phyloP scores from a whole-genome alignment of 1,140 invertebrate genomes.

The Oryzaephilus surinamensis region DNA sequence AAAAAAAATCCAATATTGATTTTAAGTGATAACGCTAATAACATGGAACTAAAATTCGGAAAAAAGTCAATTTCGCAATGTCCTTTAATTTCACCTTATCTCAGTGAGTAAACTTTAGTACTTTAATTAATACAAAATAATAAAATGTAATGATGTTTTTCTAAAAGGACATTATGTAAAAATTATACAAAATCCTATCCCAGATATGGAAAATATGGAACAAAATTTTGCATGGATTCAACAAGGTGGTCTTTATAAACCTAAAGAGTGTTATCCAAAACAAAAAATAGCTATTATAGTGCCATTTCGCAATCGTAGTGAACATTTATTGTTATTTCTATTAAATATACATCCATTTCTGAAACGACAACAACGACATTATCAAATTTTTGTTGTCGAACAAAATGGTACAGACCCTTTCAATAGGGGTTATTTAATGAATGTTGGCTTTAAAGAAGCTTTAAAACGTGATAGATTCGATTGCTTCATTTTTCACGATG shows the following conservation, averaged over 20 bases:
- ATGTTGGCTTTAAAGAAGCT: constrained; percentile 84
- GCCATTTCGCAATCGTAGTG: constrained; percentile 74
- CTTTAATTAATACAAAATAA: no score
- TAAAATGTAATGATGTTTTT: no score
- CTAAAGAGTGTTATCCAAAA: constrained; percentile 59
- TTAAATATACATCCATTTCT: constrained; percentile 86
- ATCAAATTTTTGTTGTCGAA: constrained; percentile 92
- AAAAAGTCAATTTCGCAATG: no score
- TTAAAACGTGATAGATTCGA: constrained; percentile 64
- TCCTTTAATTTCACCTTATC: no score
- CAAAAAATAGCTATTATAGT: constrained; percentile 81
- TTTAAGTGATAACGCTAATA: no score
- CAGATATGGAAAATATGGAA: constrained; percentile 36
- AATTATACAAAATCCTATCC: constrained; percentile 37
- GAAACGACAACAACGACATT: constrained; percentile 82
- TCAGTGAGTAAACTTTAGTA: no score
- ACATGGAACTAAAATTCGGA: no score
- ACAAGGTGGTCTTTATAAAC: constrained; percentile 64
- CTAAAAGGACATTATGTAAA: constrained; percentile 38
- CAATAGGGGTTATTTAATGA: constrained; percentile 89
- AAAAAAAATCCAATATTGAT: no score
- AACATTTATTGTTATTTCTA: constrained; percentile 73
- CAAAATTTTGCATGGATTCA: constrained; percentile 43
- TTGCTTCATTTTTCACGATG: constrained; percentile 94
- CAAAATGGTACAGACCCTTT: constrained; percentile 70